Base-by-base conservation (phyloP, 2,888 invertebrate species). In the Hartigia nigra region DNA sequence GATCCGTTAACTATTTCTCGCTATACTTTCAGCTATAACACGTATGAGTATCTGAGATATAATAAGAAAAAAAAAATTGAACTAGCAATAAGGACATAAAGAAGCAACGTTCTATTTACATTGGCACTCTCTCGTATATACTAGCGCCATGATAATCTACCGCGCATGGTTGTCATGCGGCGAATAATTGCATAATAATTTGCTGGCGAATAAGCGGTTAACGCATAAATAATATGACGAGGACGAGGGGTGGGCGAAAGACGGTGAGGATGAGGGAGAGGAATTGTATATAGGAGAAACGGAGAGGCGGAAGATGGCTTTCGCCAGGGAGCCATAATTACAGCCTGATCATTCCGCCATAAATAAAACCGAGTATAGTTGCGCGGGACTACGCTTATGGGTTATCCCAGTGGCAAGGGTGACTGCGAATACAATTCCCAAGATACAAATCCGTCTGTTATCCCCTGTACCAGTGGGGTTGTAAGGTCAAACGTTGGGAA, bases 301-400 rank as follows among this genome's bases (percentile, higher is more conserved):
- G 79, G 70, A 83, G 81, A 81, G 83, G 83, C 86, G 87, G 87
- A 88, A 87, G 85, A 82, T 86, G 85, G 85, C 84, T 87, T 86
- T 86, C 86, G 84, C 81, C 82, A 84, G 84, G 86, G 85, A 88
- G 85, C 85, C 88, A 87, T 90, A 90, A 91, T 91, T 90, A 89
- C 87, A 87, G 86, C 79, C 86, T 86, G 87, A 90, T 90, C 87
- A 87, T 88, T 88, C 88, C 85, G 84, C 87, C 87, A 88, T 90
- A 91, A 90, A 90, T 88, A 88, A 89, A 84, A 82, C 84, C 83
- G 78, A 79, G 78, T 69, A 76, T 80, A 79, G 76, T 36, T 74
- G 69, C 69, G 69, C 31, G 23, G 76, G 78, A 76, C 76, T 79
- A 37, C 77, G 79, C 74, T 77, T 80, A 77, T 81, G 77, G 78